These are phyloP conservation scores for Watsonalla binaria DNA, from an alignment of 2,888 invertebrate genomes.

Conservation along the genomic window DNA sequence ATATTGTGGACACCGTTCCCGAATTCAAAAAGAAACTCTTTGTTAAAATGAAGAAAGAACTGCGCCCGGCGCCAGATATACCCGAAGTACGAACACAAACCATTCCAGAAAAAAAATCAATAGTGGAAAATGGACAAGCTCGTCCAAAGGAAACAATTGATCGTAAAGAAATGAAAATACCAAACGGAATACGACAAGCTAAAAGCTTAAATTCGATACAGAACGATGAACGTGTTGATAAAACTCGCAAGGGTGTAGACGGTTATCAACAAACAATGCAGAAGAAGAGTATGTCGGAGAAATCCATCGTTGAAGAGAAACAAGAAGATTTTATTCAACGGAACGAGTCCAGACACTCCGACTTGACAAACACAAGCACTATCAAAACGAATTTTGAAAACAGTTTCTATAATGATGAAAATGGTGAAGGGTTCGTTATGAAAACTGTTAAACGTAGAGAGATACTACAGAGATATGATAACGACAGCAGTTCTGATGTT, in stretches of 20 bases:
- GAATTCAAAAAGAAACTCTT: conserved; percentile 74
- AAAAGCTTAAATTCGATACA: conserved; percentile 71
- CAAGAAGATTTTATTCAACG: conserved; percentile 59
- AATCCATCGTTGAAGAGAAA: conserved; percentile 65
- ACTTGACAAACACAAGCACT: conserved; percentile 71
- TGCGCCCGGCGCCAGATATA: conserved; percentile 62
- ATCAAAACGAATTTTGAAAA: conserved; percentile 80
- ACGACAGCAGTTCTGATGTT: conserved; percentile 81
- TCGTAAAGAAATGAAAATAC: conserved; percentile 61
- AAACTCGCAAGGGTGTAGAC: conserved; percentile 41
- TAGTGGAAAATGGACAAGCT: conserved; percentile 42
- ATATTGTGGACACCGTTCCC: conserved; percentile 85
- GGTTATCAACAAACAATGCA: conserved; percentile 51
- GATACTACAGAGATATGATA: conserved; percentile 84
- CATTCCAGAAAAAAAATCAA: conserved; percentile 43
- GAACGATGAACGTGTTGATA: conserved; percentile 58
- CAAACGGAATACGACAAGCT: conserved; percentile 68
- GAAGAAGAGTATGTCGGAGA: conserved; percentile 68
- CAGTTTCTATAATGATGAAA: conserved; percentile 82
- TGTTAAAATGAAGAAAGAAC: conserved; percentile 65
- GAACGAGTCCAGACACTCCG: conserved; percentile 70
- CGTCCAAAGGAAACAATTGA: conserved; percentile 69
- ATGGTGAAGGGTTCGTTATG: conserved; percentile 82
- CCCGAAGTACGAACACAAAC: conserved; percentile 50
- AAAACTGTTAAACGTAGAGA: conserved; percentile 86